These are phyloP conservation scores for Actinia tenebrosa DNA, from an alignment of 64 coral and sea anemone species.

Conservation along the genomic window DNA sequence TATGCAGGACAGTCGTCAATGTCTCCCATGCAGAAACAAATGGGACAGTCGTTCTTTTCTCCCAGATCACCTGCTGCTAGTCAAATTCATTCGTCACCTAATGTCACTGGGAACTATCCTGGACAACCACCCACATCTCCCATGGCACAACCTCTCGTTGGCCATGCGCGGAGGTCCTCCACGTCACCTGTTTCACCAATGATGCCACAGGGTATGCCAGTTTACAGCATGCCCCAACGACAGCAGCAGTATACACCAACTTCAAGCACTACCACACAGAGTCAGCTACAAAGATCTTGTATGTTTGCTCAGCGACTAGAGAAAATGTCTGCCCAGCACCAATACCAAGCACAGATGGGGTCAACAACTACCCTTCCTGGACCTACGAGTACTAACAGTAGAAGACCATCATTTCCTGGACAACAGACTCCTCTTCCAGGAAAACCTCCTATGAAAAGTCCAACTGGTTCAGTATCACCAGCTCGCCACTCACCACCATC, in stretches of 20 bases:
- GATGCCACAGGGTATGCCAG: slow-evolving; percentile 19
- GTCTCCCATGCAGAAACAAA: slow-evolving; percentile 32
- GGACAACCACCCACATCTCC: slow-evolving; percentile 49
- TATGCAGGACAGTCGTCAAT: slow-evolving; percentile 29
- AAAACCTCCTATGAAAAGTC: slow-evolving; percentile 18
- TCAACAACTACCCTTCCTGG: slow-evolving; percentile 1
- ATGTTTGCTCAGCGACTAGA: slow-evolving; percentile 44
- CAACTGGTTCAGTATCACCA: slow-evolving; percentile 10
- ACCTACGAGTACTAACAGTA: not conserved
- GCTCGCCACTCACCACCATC: slow-evolving; percentile 6
- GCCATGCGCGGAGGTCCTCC: slow-evolving; percentile 11
- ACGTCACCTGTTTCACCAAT: slow-evolving; percentile 39
- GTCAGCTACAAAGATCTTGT: slow-evolving; percentile 38
- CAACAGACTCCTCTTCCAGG: slow-evolving; percentile 27
- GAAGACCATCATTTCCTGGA: slow-evolving; percentile 36
- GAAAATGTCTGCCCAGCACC: slow-evolving; percentile 32
- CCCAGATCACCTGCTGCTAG: slow-evolving; percentile 22
- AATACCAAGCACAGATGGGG: slow-evolving; percentile 36
- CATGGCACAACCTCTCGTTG: slow-evolving; percentile 33
- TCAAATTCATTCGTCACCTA: slow-evolving; percentile 31
- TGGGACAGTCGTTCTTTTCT: slow-evolving; percentile 38
- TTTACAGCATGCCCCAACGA: slow-evolving; percentile 22
- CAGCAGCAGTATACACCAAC: slow-evolving; percentile 26
- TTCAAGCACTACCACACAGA: not conserved
- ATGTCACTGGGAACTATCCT: slow-evolving; percentile 16